Conservation (phyloP, 2,113 vertebrate genomes). For the Macaca fascicularis region T2T-MFA8v1.1 NC_088392.1:51930501-51931000, state of each 20-base stretch:
- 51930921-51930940: not conserved
- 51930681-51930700: not conserved
- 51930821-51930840: not conserved
- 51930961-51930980: slow-evolving; percentile 1
- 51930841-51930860: slow-evolving; percentile 8
- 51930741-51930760: not conserved
- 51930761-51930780: not conserved
- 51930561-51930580: not conserved
- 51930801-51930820: slow-evolving; percentile 26
- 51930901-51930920: slow-evolving; percentile 21
- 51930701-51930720: not conserved
- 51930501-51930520: not conserved
- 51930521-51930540: not conserved
- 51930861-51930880: not conserved
- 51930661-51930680: not conserved
- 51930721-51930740: not conserved
- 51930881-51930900: not conserved
- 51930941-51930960: not conserved
- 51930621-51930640: too few relatives aligned
- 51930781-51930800: slow-evolving; percentile 22
- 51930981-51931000: not conserved
- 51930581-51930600: not conserved
- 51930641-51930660: not conserved
- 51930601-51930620: not conserved
- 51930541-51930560: not conserved